Conservation (phyloP, 2,888 invertebrate species). For the Polydrusus pterygomalis region DNA sequence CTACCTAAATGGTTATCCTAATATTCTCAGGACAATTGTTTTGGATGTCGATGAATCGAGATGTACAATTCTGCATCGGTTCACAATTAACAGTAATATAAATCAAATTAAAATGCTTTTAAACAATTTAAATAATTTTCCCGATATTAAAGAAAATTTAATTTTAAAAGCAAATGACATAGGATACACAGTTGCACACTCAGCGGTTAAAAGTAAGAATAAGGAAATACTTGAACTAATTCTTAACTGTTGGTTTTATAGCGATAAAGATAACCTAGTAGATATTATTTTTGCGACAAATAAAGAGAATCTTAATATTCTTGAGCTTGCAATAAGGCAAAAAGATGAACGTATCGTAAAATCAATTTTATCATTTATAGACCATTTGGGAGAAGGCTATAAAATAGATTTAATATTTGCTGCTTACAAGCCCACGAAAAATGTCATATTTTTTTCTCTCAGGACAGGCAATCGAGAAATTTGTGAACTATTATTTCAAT, state of each 20-base stretch:
- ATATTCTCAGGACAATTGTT: neutral
- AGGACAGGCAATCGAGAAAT: neutral
- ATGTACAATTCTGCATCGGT: conserved; percentile 1
- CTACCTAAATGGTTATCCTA: neutral
- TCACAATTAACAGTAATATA: neutral
- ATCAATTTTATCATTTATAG: neutral
- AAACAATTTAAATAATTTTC: neutral
- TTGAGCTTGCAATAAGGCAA: conserved; percentile 4
- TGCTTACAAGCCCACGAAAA: neutral
- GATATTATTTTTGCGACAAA: neutral
- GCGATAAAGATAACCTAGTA: neutral
- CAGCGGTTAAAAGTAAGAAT: neutral
- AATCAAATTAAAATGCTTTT: neutral
- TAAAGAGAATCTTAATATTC: neutral
- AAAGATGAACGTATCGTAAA: neutral
- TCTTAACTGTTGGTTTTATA: neutral
- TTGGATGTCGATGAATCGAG: neutral
- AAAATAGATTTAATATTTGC: neutral
- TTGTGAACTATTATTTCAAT: neutral
- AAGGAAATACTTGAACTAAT: neutral
- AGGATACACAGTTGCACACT: neutral
- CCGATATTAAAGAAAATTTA: neutral
- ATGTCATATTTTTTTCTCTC: neutral
- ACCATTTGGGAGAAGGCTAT: neutral
- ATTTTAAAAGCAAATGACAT: neutral